Base-by-base conservation (phyloP, 1,140 invertebrate genomes). In the Drosophila setifemur region DNA sequence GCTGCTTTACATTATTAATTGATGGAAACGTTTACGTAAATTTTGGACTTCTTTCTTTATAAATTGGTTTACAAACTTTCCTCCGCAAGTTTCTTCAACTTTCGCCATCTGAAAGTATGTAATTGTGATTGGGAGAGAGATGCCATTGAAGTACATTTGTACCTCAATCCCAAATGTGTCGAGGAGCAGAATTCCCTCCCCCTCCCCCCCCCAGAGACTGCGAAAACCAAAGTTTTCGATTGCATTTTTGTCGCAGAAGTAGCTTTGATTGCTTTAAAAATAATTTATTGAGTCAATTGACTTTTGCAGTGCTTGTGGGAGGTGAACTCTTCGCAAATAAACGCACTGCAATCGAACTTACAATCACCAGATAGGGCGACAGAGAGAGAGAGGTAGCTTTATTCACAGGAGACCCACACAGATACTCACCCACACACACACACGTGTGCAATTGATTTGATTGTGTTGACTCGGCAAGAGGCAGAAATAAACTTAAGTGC, bases 271-370 rank as follows among this genome's bases (percentile, higher is more conserved):
- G 81, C 81, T 75, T 86, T 87, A 87, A 86, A 86, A 86, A 86
- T 86, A 86, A 86, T 86, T 86, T 86, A 86, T 86, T 87, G 81
- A 86, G 82, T 86, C 82, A 76, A 86, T 86, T 86, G 81, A 86
- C 81, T 86, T 76, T 86, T 67, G 75, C 54, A 81, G 57, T 37
- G 33, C 5, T n/a, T 16, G 33, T 2, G 5, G 21, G 5, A 2
- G 21, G 21, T 63, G 79, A 47, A 68, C 66, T 81, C 75, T 55
- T 47, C 43, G 75, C 81, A 86, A 86, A 86, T 85, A 85, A 86
- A 85, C 82, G 81, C 75, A 85, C 64, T 76, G 71, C 67, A 85
- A 85, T 86, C 66, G 53, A 86, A 79, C 81, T 75, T 75, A 54
- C 79, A 85, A 83, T 74, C 74, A 42, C 68, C 57, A 4, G 49